Evolutionary conservation across 2,797 vertebrate genomes (phyloP).

Genomic region (Pangasius krempfi): DNA sequence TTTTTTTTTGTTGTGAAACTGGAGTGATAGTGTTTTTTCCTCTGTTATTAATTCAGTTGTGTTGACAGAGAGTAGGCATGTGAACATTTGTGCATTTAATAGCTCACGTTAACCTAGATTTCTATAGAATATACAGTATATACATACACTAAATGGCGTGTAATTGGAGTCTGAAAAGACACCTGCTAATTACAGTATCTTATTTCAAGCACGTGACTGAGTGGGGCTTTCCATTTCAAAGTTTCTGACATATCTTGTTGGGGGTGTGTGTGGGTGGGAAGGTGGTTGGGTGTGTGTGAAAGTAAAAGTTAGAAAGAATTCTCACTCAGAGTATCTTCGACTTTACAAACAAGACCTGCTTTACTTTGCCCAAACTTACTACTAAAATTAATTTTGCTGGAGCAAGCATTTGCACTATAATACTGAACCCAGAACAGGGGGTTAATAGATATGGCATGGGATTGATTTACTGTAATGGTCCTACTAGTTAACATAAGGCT

Average conservation of each 20-base stretch:
- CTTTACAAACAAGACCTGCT: not conserved
- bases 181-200: not conserved
- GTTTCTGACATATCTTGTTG: not conserved
- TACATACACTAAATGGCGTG: not conserved
- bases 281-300: not conserved
- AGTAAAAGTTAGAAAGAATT: not conserved
- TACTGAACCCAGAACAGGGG: not conserved
- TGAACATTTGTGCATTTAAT: not conserved
- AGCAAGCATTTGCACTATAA: not conserved
- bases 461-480: not conserved
- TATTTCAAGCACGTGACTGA: slow-evolving; percentile 20
- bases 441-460: not conserved
- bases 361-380: not conserved
- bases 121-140: not conserved
- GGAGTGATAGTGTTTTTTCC: too few species aligned
- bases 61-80: not conserved
- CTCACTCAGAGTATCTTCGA: not conserved
- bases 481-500: not conserved
- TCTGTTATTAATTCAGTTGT: not conserved
- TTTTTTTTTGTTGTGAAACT: not conserved
- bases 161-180: not conserved
- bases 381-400: not conserved
- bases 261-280: slow-evolving; percentile 28
- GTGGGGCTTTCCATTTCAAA: not conserved
- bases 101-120: not conserved